Base-by-base conservation (phyloP, 1,140 invertebrate genomes). In the Drosophila yakuba region DNA sequence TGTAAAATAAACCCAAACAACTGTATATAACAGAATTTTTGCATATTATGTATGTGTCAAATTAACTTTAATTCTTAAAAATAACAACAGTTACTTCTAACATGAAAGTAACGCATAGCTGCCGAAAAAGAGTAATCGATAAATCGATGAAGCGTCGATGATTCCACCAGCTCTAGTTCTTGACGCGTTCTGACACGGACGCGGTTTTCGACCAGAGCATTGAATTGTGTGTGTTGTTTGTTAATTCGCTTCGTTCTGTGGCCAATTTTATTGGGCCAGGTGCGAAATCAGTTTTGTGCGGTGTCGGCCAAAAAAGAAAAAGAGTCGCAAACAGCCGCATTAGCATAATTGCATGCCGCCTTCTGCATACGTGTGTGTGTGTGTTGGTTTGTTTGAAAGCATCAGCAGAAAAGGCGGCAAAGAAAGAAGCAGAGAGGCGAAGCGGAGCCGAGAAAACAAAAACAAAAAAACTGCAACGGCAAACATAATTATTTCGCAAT, bases 391-490 rank as follows among this genome's bases (percentile, higher is more conserved):
- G 75, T 88, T 79, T 86, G 81, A 60, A 75, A 71, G 48, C 72
- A 74, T 54, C 71, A 86, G 83, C 83, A 89, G 79, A 86, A 86
- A 88, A 86, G 83, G 83, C 83, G 83, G 83, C 84, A 88, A 86
- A 80, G 25, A 67, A 14, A 39, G 38, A 39, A 39, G 38, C 38
- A 63, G 41, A 66, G 73, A 62, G 15, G 35, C 12, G 11, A 62
- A 64, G 39, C 57, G 52, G 41, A 60, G 48, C 51, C 43, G 48
- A 67, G 60, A 47, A 74, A 73, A 64, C 35, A 44, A 47, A 66
- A 66, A 32, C 25, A 67, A 50, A 61, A 78, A 86, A 85, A 72
- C 10, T 86, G 82, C 83, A 83, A 83, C 79, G 48, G 72, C 84
- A 83, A 88, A 86, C 83, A 84, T 79, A 86, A 79, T 88, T 76